These are phyloP conservation scores for Megaceryle torquata DNA, from an alignment of 2,113 vertebrate genomes.

Conservation along the genomic window DNA sequence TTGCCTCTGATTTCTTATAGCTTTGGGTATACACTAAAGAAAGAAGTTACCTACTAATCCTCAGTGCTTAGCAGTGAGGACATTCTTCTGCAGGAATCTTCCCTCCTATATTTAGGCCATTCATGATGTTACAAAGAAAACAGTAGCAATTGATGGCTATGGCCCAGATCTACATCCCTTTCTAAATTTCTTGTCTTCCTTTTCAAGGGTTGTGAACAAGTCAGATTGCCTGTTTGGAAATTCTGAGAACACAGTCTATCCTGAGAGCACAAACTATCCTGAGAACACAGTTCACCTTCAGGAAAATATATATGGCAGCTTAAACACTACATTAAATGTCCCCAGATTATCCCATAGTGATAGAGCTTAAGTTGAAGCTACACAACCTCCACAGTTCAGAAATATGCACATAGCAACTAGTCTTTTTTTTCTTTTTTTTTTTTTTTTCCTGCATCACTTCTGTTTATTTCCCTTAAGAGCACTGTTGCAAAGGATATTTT, in stretches of 20 bases:
- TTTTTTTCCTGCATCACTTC: neutral
- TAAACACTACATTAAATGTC: slow-evolving; percentile 16
- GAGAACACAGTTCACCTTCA: neutral
- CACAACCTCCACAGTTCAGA: neutral
- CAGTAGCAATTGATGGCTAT: neutral
- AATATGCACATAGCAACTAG: neutral
- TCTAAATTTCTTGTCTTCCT: neutral
- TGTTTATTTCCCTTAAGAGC: neutral
- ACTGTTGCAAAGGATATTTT: neutral
- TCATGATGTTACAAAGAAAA: neutral
- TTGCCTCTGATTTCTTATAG: neutral
- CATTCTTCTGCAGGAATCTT: neutral
- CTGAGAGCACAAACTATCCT: neutral
- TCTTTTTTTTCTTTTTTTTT: neutral
- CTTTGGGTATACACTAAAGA: neutral
- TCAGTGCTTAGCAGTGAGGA: neutral
- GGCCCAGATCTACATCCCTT: neutral
- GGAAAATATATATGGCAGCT: neutral
- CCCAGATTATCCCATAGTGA: neutral
- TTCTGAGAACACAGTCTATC: neutral
- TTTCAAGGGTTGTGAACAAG: neutral
- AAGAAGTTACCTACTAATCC: neutral
- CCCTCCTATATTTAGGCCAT: neutral
- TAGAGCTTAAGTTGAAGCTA: neutral
- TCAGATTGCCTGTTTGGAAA: neutral